Conservation (phyloP, 2,113 vertebrate species). For the Prunella fulvescens region DNA sequence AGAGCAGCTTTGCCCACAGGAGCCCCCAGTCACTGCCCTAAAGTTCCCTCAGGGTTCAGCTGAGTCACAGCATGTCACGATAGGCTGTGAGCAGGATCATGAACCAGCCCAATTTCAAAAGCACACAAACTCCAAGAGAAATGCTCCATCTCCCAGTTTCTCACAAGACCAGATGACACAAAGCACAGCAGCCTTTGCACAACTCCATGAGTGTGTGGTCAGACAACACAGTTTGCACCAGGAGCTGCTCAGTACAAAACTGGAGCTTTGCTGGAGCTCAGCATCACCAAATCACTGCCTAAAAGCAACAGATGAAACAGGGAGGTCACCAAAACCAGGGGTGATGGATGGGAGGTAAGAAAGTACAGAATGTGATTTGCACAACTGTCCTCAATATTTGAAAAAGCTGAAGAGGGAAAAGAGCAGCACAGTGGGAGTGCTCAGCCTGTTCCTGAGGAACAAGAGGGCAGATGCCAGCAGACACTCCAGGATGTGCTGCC, state of each 20-base stretch:
- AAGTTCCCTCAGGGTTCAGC: background rate
- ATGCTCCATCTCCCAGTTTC: background rate
- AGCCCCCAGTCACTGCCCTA: background rate
- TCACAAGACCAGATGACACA: background rate
- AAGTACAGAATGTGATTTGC: background rate
- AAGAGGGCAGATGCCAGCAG: background rate
- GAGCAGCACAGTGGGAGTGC: background rate
- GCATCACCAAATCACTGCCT: background rate
- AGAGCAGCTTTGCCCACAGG: background rate
- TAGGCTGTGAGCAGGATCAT: background rate
- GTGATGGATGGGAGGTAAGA: background rate
- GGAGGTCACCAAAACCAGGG: background rate
- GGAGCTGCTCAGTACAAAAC: background rate
- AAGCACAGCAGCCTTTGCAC: background rate
- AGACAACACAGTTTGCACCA: background rate
- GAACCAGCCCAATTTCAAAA: background rate
- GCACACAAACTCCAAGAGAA: background rate
- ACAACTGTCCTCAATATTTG: background rate
- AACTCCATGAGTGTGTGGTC: accelerated
- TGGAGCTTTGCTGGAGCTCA: background rate
- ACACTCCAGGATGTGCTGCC: background rate
- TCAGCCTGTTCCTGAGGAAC: background rate
- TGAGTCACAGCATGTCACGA: background rate
- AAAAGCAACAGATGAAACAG: background rate
- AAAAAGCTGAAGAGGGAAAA: background rate